Evolutionary conservation across 1,140 invertebrate species (phyloP), one percentile per base, ranked within the genome.

Genomic region (Drosophila repleta): DNA sequence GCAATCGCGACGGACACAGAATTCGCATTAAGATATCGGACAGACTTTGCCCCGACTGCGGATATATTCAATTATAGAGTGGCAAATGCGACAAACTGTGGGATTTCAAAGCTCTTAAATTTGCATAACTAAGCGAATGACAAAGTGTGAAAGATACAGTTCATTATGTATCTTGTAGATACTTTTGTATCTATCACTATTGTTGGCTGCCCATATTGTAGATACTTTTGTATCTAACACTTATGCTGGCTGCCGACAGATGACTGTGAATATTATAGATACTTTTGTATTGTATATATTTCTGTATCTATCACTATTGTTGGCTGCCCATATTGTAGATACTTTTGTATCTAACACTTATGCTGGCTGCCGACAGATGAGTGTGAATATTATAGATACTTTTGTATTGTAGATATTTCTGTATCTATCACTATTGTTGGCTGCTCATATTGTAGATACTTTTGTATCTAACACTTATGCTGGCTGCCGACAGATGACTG

Each of bases 51-150:
- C 49, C 17, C 37, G 26, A 58, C 48, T 61, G 62, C 83, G 83
- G 82, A 87, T 79, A 88, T 45, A 87, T 79, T 87, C 82, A 87
- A 87, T 87, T 88, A 87, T 67, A 63, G 75, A 17, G 32, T 68
- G 26, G 52, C 18, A 21, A 37, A 66, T 60, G 66, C 64, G 70
- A 74, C 29, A 46, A 53, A 71, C 35, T 57, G 45, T 57, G 72
- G 76, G 63, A 62, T 84, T 82, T 87, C 53, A 77, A 80, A 29
- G 64, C 10, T 26, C 39, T 67, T 5, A 52, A 67, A 84, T 87
- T 84, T 87, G 65, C 82, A 76, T 48, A 56, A 41, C 51, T 21
- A 15, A 49, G 24, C 17, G 21, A 13, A 26, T 63, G 41, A 35
- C 26, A 52, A 26, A 20, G 49, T 53, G 57, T 53, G 39, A 56